Percentiles rank a stretch among this genome's conserved stretches.
Evolutionary conservation across 2,888 invertebrate genomes (phyloP).

Genomic region (Globia sparganii): DNA sequence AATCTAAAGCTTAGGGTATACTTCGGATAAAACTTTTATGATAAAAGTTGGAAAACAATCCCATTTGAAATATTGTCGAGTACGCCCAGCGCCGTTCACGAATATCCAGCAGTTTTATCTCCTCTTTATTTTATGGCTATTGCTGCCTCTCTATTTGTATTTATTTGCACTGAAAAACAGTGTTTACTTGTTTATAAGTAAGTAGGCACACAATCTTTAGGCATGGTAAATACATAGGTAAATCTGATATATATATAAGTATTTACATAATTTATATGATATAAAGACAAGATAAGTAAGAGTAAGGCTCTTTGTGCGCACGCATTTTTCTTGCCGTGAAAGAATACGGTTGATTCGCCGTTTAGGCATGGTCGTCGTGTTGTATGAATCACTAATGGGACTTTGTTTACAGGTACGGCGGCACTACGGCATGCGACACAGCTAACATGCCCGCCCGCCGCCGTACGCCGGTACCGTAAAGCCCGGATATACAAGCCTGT

Average conservation of each 20-base stretch:
- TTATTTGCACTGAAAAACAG: background rate
- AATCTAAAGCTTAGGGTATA: background rate
- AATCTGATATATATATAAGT: background rate
- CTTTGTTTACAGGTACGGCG: no score
- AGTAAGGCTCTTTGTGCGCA: background rate
- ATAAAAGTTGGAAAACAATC: constrained; percentile 60
- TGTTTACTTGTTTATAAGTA: background rate
- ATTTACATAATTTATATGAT: constrained; percentile 10
- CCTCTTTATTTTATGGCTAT: constrained; percentile 24
- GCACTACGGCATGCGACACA: no score
- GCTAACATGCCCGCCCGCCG: no score
- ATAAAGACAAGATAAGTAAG: constrained; percentile 15
- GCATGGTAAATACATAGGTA: background rate
- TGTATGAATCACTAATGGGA: no score
- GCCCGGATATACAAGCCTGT: no score
- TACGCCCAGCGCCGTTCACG: constrained; percentile 21
- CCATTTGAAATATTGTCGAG: constrained; percentile 45
- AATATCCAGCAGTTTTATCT: constrained; percentile 31
- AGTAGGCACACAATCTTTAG: background rate
- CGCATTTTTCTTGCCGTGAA: background rate
- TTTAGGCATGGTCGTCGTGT: no score
- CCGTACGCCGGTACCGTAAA: no score
- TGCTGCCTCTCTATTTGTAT: background rate
- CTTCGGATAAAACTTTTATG: constrained; percentile 35
- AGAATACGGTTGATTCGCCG: background rate